phyloP scores from a whole-genome alignment of 2,113 vertebrate species.

The Hucho hucho region DNA sequence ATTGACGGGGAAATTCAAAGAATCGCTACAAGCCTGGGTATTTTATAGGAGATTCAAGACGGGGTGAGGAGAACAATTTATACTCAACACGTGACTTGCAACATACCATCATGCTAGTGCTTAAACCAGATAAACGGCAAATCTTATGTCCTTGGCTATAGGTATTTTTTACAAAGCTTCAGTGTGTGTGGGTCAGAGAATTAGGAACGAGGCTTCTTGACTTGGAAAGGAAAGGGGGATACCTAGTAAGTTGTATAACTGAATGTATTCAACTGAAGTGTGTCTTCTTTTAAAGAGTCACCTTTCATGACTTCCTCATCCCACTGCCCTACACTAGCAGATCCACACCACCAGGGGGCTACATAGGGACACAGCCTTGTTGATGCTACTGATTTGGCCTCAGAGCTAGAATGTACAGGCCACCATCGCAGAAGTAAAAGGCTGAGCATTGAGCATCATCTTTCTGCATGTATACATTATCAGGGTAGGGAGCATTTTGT shows the following conservation, averaged over 20 bases:
- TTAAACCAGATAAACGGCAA: slow-evolving; percentile 37
- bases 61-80: background rate
- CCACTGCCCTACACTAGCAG: background rate
- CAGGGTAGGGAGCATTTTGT: no score
- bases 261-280: no score
- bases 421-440: no score
- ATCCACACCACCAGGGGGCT: slow-evolving; percentile 11
- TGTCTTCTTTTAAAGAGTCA: no score
- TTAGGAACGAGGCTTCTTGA: no score
- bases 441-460: no score
- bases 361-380: background rate
- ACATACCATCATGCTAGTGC: slow-evolving; percentile 4
- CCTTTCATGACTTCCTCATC: background rate
- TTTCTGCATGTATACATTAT: no score
- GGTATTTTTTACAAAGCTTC: background rate
- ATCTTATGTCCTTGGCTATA: slow-evolving; percentile 28
- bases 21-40: background rate
- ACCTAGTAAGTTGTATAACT: no score
- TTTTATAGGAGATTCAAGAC: background rate
- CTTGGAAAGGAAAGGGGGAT: no score
- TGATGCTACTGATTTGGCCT: background rate
- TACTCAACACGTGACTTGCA: slow-evolving; percentile 28
- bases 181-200: background rate
- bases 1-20: slow-evolving; percentile 14
- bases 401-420: no score